Evolutionary conservation across 2,113 vertebrate genomes (phyloP).

Genomic region (Acrocephalus arundinaceus): DNA sequence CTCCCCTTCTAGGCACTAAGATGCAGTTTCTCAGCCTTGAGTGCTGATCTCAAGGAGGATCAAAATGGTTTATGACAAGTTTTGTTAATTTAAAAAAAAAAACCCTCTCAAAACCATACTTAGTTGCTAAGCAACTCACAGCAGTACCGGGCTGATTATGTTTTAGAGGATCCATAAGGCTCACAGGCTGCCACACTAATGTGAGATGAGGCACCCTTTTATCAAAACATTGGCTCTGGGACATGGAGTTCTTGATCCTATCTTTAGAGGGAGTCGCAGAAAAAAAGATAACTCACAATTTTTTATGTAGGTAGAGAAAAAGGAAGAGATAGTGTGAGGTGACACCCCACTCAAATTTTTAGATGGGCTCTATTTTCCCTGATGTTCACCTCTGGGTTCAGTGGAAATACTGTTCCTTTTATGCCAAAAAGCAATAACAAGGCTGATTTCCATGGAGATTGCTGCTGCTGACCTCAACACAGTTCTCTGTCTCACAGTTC

Average conservation of each 20-base stretch:
- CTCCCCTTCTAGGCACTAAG: neutral
- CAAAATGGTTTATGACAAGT: neutral
- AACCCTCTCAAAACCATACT: neutral
- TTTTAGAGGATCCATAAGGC: neutral
- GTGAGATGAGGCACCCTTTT: neutral
- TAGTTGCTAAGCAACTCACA: slow-evolving; percentile 41
- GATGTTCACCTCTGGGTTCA: neutral
- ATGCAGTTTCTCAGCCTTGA: neutral
- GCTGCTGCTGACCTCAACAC: neutral
- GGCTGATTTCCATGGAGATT: neutral
- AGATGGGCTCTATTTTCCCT: neutral
- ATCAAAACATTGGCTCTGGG: neutral
- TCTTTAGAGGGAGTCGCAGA: neutral
- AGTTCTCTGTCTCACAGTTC: neutral
- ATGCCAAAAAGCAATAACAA: neutral
- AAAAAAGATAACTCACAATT: neutral
- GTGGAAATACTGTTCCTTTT: neutral
- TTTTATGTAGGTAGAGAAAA: neutral
- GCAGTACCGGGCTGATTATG: neutral
- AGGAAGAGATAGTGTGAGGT: neutral
- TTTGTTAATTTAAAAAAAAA: neutral
- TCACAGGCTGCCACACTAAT: neutral
- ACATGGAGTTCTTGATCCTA: neutral
- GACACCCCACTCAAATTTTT: neutral
- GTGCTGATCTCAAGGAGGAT: neutral